Evolutionary conservation across 2,797 vertebrate species (phyloP).

Genomic region (Ambastaia sidthimunki): DNA sequence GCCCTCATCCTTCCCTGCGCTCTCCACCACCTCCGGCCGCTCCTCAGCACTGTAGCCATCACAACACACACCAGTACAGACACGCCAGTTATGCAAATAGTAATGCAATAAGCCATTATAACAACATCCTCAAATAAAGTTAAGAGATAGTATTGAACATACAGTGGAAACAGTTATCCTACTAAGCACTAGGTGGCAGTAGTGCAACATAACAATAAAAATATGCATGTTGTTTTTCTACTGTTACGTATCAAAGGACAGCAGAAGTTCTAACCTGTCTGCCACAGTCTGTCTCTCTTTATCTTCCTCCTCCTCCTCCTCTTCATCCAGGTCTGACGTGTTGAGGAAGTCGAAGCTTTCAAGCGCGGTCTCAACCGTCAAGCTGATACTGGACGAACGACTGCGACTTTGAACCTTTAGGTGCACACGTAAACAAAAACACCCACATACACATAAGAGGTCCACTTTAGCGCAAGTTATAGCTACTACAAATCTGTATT

Average conservation of each 20-base stretch:
- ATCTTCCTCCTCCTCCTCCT: conserved; percentile 66
- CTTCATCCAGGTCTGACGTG: conserved; percentile 84
- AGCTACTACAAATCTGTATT: neutral
- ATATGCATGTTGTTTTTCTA: neutral
- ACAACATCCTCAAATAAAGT: neutral
- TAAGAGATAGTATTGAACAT: neutral
- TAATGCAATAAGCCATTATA: neutral
- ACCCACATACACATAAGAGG: neutral
- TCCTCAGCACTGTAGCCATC: conserved; percentile 54
- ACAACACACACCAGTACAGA: neutral
- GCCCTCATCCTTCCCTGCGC: conserved; percentile 57
- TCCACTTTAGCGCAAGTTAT: neutral
- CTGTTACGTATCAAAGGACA: neutral
- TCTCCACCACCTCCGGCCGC: conserved; percentile 52
- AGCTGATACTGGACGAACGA: conserved; percentile 89
- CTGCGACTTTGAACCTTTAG: conserved; percentile 83
- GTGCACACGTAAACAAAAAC: conserved; percentile 28
- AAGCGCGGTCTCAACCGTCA: conserved; percentile 91
- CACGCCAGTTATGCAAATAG: neutral
- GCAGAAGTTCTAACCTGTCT: conserved; percentile 67
- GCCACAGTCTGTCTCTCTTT: conserved; percentile 55
- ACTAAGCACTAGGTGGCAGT: conserved; percentile 61
- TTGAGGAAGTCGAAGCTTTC: conserved; percentile 97
- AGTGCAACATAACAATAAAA: neutral
- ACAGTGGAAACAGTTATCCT: neutral